Conservation (phyloP, 2,797 vertebrate genomes). For the Crenichthys baileyi region DNA sequence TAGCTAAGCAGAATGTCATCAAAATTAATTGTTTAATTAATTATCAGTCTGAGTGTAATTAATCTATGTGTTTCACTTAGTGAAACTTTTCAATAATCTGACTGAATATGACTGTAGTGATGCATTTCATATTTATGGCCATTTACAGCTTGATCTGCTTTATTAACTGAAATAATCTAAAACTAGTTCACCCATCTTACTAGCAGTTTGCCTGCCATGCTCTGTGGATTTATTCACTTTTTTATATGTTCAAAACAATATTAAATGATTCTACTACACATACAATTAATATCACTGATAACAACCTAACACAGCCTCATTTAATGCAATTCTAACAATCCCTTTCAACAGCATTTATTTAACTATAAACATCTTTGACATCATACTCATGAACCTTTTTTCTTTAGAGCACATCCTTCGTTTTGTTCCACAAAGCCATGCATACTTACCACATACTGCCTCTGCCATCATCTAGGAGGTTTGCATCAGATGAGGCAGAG, state of each 20-base stretch:
- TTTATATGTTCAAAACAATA: neutral
- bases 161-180: neutral
- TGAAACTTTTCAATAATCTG: too few species aligned
- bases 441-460: slow-evolving; percentile 1
- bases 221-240: neutral
- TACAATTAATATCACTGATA: too few species aligned
- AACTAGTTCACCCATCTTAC: neutral
- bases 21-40: too few species aligned
- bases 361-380: neutral
- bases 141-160: too few species aligned
- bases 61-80: too few species aligned
- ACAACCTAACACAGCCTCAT: too few species aligned
- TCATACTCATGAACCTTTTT: neutral
- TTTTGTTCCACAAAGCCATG: slow-evolving; percentile 17
- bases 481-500: slow-evolving; percentile 48
- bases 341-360: neutral
- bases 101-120: neutral
- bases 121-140: neutral
- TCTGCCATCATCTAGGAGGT: slow-evolving; percentile 20
- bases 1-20: too few species aligned
- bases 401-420: slow-evolving; percentile 21
- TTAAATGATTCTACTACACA: neutral
- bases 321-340: neutral
- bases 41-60: too few species aligned
- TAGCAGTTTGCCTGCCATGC: neutral